Conservation (phyloP, 2,888 invertebrate species). For the Nipponacmea schrenckii region DNA sequence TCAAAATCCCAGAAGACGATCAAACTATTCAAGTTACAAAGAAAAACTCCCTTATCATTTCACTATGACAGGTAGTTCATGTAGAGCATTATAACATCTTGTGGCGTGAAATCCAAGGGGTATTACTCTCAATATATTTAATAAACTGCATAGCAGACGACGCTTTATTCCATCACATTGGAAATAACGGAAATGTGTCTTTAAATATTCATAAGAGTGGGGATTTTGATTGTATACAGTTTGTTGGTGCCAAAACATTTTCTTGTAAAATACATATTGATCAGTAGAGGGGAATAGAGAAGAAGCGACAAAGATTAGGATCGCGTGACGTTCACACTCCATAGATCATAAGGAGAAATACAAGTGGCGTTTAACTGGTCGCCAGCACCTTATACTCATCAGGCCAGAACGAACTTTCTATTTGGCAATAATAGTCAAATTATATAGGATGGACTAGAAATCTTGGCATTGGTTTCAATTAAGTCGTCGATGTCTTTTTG, state of each 20-base stretch:
- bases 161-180: neutral
- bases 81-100: too few species aligned
- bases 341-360: neutral
- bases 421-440: too few species aligned
- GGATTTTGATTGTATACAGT: neutral
- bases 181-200: neutral
- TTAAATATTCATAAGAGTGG: neutral
- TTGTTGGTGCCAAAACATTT: neutral
- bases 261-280: neutral
- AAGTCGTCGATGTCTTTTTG: too few species aligned
- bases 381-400: neutral
- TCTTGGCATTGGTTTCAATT: too few species aligned
- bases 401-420: constrained; percentile 1
- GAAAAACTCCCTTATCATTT: too few species aligned
- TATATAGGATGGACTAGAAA: too few species aligned
- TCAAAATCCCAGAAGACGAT: too few species aligned
- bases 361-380: neutral
- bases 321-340: constrained; percentile 7
- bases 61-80: too few species aligned
- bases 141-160: neutral
- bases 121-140: neutral
- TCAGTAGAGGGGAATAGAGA: neutral
- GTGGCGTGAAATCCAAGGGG: constrained; percentile 1
- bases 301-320: constrained; percentile 4
- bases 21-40: too few species aligned